Percentiles rank a stretch among this genome's conserved stretches.
Evolutionary conservation across 2,888 invertebrate species (phyloP).

Genomic region (Ophion costatus): DNA sequence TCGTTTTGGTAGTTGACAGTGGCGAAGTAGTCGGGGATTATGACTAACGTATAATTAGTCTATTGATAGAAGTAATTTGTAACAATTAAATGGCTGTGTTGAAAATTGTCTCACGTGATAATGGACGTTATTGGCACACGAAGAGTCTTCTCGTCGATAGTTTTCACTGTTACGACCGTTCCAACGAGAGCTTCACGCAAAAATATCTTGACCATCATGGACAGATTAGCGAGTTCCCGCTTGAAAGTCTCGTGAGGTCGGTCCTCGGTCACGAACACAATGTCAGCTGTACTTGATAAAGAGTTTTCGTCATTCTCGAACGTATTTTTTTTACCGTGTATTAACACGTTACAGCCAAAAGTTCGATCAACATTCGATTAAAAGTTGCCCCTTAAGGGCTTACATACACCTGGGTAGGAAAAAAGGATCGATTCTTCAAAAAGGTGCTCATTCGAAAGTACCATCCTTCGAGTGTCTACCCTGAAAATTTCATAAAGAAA

Average conservation of each 20-base stretch:
- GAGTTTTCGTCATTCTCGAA: conserved; percentile 30
- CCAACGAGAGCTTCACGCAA: conserved; percentile 90
- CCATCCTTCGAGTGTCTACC: too few species aligned
- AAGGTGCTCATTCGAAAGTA: too few species aligned
- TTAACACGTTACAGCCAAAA: neutral
- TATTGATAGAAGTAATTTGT: neutral
- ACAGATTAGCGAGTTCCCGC: conserved; percentile 88
- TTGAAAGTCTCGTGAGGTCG: conserved; percentile 88
- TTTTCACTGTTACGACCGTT: conserved; percentile 87
- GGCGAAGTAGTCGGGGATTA: too few species aligned
- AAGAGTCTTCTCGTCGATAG: conserved; percentile 89
- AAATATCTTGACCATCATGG: conserved; percentile 86
- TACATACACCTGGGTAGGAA: too few species aligned
- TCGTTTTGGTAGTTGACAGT: neutral
- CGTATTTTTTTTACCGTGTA: neutral
- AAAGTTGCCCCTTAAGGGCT: too few species aligned
- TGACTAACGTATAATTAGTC: neutral
- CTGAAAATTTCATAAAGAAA: too few species aligned
- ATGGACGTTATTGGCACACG: conserved; percentile 90
- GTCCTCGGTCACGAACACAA: conserved; percentile 90
- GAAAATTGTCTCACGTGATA: conserved; percentile 84
- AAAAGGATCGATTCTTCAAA: too few species aligned
- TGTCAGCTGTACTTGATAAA: conserved; percentile 86
- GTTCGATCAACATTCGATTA: neutral
- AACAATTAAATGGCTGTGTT: neutral